Conservation (phyloP, 1,140 invertebrate genomes). For the Glossosoma conforme region DNA sequence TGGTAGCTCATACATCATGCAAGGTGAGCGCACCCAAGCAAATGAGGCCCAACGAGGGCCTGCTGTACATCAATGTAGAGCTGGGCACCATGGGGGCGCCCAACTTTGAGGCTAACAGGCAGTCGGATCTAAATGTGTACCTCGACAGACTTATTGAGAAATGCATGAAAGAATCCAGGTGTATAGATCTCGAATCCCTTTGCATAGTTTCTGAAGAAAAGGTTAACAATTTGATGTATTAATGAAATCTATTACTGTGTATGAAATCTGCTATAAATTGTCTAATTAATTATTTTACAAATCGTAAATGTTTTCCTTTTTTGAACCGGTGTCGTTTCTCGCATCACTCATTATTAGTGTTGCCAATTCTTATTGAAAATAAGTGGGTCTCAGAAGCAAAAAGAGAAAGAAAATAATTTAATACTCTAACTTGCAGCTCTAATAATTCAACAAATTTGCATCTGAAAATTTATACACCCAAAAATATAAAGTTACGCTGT, state of each 20-base stretch:
- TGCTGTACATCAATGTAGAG: conserved; percentile 81
- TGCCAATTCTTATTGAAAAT: no score
- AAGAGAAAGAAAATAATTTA: no score
- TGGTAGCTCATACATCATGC: conserved; percentile 81
- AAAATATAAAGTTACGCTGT: no score
- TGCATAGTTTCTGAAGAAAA: conserved; percentile 90
- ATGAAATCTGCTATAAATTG: background rate
- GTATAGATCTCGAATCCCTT: conserved; percentile 87
- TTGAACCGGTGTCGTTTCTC: background rate
- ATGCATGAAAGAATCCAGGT: conserved; percentile 83
- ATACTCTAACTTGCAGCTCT: no score
- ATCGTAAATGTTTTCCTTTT: background rate
- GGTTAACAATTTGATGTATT: no score
- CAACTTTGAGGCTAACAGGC: conserved; percentile 69
- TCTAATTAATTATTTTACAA: background rate
- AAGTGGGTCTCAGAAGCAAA: no score
- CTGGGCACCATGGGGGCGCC: conserved; percentile 77
- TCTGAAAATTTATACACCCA: no score
- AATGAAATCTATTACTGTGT: background rate
- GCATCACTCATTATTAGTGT: no score
- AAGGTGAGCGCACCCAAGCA: conserved; percentile 79
- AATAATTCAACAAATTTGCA: no score
- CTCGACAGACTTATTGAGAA: conserved; percentile 82
- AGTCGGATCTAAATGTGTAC: conserved; percentile 68
- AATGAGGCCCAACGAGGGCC: conserved; percentile 83